Evolutionary conservation across 2,888 invertebrate genomes (phyloP).

Genomic region (Doris montereyensis): DNA sequence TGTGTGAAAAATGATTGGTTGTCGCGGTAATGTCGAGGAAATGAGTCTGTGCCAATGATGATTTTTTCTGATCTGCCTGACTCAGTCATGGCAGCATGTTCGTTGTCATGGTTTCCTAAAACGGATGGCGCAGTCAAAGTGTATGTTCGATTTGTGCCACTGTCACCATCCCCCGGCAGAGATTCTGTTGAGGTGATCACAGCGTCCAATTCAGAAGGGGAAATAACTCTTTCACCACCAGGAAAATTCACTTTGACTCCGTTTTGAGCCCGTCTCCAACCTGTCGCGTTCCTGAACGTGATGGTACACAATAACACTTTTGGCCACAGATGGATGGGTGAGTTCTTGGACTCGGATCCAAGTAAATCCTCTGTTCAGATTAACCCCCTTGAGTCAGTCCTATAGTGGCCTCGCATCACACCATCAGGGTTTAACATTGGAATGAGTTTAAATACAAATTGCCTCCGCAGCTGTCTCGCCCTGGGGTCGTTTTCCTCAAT

Average conservation of each 20-base stretch:
- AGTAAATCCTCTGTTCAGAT: conserved; percentile 90
- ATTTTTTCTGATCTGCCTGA: too few species aligned
- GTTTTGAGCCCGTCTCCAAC: conserved; percentile 14
- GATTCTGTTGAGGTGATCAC: conserved; percentile 2
- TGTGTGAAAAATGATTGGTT: too few species aligned
- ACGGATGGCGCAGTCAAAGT: conserved; percentile 14
- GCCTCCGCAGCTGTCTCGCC: conserved; percentile 81
- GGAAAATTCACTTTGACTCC: conserved; percentile 57
- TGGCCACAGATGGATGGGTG: conserved; percentile 91
- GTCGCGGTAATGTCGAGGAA: too few species aligned
- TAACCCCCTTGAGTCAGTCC: conserved; percentile 87
- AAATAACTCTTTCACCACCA: background rate
- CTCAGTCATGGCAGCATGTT: too few species aligned
- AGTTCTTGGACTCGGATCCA: conserved; percentile 81
- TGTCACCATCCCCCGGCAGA: background rate
- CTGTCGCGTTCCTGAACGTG: conserved; percentile 68
- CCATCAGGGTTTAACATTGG: conserved; percentile 95
- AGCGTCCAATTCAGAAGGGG: background rate
- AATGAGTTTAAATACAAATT: conserved; percentile 87
- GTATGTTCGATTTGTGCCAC: conserved; percentile 1
- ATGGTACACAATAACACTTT: conserved; percentile 77
- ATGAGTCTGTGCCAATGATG: too few species aligned
- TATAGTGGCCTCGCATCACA: conserved; percentile 83
- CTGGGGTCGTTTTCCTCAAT: conserved; percentile 82
- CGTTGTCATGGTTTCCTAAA: background rate